phyloP scores from a whole-genome alignment of 2,888 invertebrate genomes.

The Andrena camellia region DNA sequence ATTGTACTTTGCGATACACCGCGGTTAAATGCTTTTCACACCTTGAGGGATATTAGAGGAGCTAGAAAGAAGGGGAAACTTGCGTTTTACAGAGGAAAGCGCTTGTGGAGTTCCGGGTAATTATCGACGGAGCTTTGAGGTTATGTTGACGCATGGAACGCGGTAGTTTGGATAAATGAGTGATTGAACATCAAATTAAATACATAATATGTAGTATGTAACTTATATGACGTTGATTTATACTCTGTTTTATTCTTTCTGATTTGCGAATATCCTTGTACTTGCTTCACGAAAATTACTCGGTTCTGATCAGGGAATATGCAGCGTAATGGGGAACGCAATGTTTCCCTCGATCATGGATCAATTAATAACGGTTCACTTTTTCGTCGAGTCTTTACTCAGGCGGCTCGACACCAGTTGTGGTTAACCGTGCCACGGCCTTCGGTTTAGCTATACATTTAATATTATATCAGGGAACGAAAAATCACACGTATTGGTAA shows the following conservation, averaged over 20 bases:
- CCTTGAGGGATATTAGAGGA: not conserved
- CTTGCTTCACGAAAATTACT: not conserved
- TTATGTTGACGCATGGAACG: conserved; percentile 21
- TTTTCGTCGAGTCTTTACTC: not conserved
- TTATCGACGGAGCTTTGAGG: conserved; percentile 11
- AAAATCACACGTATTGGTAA: too few relatives aligned
- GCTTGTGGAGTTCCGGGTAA: not conserved
- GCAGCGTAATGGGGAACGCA: conserved; percentile 20
- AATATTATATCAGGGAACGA: too few relatives aligned
- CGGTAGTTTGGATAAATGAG: conserved; percentile 14
- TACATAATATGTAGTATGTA: too few relatives aligned
- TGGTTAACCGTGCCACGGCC: too few relatives aligned
- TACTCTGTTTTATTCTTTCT: not conserved
- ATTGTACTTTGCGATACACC: conserved; percentile 2
- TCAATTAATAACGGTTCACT: conserved; percentile 55
- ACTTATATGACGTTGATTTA: not conserved
- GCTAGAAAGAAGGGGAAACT: not conserved
- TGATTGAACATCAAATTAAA: not conserved
- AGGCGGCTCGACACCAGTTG: not conserved
- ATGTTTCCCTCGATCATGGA: conserved; percentile 5
- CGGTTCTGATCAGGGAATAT: conserved; percentile 9
- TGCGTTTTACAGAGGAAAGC: not conserved
- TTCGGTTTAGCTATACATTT: too few relatives aligned
- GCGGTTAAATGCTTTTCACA: not conserved
- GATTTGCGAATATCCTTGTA: not conserved